Evolutionary conservation across 2,888 invertebrate species (phyloP).

Genomic region (Drosophila robusta): DNA sequence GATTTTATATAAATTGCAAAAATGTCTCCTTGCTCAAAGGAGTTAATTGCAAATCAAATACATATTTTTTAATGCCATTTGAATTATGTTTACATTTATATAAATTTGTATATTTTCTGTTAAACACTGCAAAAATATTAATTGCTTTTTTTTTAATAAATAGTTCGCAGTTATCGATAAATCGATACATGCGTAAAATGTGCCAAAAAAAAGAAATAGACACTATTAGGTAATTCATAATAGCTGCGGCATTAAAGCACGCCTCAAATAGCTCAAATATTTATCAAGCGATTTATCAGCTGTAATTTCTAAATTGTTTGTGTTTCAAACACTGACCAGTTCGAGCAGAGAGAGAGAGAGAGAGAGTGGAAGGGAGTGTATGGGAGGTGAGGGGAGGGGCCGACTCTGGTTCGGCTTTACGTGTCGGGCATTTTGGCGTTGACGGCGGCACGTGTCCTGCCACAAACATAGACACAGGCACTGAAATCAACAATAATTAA

Average conservation of each 20-base stretch:
- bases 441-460: conserved; percentile 52
- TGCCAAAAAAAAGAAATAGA: background rate
- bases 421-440: conserved; percentile 22
- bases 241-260: conserved; percentile 5
- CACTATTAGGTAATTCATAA: conserved; percentile 11
- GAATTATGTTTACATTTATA: no score
- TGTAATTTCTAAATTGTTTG: conserved; percentile 33
- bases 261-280: conserved; percentile 31
- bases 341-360: no score
- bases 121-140: no score
- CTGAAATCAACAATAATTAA: conserved; percentile 73
- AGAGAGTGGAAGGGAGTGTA: no score
- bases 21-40: no score
- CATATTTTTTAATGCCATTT: no score
- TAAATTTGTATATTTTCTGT: no score
- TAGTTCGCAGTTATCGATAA: no score
- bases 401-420: background rate
- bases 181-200: conserved; percentile 2
- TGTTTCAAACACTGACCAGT: conserved; percentile 4
- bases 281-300: conserved; percentile 46
- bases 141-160: no score
- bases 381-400: background rate
- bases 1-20: no score
- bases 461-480: conserved; percentile 26
- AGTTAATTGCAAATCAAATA: no score